Base-by-base conservation (phyloP, 2,797 vertebrate genomes). In the Pampus argenteus region DNA sequence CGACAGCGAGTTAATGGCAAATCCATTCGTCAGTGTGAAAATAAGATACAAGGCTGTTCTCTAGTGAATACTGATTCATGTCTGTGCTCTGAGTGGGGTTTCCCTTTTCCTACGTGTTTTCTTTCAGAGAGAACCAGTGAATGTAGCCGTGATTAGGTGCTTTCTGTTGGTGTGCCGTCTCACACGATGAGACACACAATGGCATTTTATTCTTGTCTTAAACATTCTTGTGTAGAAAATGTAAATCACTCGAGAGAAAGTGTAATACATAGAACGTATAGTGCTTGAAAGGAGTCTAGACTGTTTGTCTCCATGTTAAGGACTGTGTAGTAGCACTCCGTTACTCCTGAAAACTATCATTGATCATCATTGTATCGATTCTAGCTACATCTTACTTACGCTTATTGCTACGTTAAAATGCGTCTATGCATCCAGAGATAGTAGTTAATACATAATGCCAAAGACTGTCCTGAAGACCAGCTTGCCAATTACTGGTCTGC, bases 391-490 rank as follows among this genome's bases (percentile, higher is more conserved):
- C 71, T 82, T 69, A 49, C 56, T 66, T 71, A 47, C 29, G 20
- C 51, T 57, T 62, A 31, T 56, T 65, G 31, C 56, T 6, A 26
- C 60, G 74, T 69, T 69, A 66, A 70, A 83, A 69, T 67, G 75
- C 78, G 85, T 84, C 78, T 78, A 63, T 88, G 81, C 86, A 87
- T 82, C 59, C 69, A 74, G 63, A 79, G 60, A 73, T 82, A 90
- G 86, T 83, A 82, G 76, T 79, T 85, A 73, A 66, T 69, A 71
- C 44, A 71, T 36, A 68, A 76, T 73, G 78, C 80, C 85, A 89
- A 91, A 91, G 84, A 83, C 61, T 29, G 42, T 51, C 56, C 59
- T 18, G 20, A 47, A 49, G 65, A 49, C 61, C 76, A 42, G 66
- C 48, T 47, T 55, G 26, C 60, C 29, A 26, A 20, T 72, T 78